Evolutionary conservation across 1,140 invertebrate species (phyloP).

Genomic region (Leptinotarsa texana): DNA sequence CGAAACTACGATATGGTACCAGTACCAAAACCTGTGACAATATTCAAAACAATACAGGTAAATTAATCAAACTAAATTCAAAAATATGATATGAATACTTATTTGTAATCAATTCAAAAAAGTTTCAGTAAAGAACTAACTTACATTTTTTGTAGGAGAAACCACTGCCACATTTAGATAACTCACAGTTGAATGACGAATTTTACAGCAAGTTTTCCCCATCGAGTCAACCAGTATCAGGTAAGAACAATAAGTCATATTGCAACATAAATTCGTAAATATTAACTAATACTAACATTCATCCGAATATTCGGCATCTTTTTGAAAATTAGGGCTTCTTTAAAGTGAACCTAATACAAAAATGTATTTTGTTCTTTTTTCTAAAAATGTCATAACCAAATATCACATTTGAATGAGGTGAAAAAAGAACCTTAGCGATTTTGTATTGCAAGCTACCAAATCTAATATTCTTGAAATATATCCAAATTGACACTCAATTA

Average conservation of each 20-base stretch:
- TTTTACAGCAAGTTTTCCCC: conserved; percentile 62
- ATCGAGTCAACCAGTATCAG: conserved; percentile 57
- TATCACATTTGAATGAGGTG: too few species aligned
- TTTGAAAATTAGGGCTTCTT: too few species aligned
- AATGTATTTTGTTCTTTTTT: too few species aligned
- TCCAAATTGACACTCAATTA: not conserved
- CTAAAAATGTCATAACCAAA: too few species aligned
- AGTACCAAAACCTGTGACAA: conserved; percentile 48
- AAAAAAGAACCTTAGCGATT: too few species aligned
- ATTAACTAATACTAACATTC: not conserved
- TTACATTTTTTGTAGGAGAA: conserved; percentile 32
- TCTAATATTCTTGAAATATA: not conserved
- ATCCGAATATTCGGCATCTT: too few species aligned
- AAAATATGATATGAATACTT: too few species aligned
- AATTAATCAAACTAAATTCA: not conserved
- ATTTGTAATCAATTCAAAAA: too few species aligned
- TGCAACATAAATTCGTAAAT: not conserved
- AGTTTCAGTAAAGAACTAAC: too few species aligned
- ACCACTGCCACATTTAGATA: conserved; percentile 35
- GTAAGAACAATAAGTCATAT: conserved; percentile 41
- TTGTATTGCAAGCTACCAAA: not conserved
- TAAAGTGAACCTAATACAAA: too few species aligned
- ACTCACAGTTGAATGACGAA: conserved; percentile 39
- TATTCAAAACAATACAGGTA: conserved; percentile 46
- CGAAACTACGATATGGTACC: conserved; percentile 49